Percentiles rank a stretch among this genome's conserved stretches.
Evolutionary conservation across 2,888 invertebrate species (phyloP).

Genomic region (Blastobasis adustella): DNA sequence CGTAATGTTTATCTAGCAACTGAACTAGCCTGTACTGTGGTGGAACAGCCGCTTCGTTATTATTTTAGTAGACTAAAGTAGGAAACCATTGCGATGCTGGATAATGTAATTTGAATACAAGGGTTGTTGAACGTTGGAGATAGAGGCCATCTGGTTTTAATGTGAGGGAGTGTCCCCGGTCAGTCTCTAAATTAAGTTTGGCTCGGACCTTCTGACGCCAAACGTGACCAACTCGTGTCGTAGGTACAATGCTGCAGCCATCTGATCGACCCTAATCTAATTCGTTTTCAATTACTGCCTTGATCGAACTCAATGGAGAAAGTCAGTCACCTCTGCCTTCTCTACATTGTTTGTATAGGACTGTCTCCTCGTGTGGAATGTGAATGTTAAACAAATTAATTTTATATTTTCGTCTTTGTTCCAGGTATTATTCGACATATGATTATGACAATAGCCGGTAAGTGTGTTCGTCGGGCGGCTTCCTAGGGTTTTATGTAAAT

Average conservation of each 20-base stretch:
- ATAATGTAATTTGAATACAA: no score
- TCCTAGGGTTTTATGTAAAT: slow-evolving; percentile 67
- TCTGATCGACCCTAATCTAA: slow-evolving; percentile 17
- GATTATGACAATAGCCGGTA: slow-evolving; percentile 45
- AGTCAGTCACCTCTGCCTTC: slow-evolving; percentile 5
- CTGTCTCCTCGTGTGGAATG: neutral
- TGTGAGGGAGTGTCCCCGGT: slow-evolving; percentile 12
- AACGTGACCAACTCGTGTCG: slow-evolving; percentile 9
- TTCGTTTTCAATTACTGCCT: slow-evolving; percentile 19
- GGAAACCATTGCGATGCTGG: no score
- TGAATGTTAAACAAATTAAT: slow-evolving; percentile 8
- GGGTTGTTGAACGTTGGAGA: slow-evolving; percentile 1
- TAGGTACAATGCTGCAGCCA: neutral
- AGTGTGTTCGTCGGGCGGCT: slow-evolving; percentile 48
- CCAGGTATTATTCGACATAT: slow-evolving; percentile 45
- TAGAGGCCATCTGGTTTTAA: slow-evolving; percentile 24
- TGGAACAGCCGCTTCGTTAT: no score
- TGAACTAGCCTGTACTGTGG: no score
- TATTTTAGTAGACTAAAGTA: no score
- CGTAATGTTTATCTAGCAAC: slow-evolving; percentile 6
- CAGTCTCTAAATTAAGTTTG: slow-evolving; percentile 32
- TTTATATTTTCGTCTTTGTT: slow-evolving; percentile 21
- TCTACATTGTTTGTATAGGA: slow-evolving; percentile 1
- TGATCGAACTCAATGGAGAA: slow-evolving; percentile 17
- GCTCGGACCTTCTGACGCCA: slow-evolving; percentile 23